phyloP scores from a whole-genome alignment of 2,113 vertebrate species.

The Caranx melampygus region DNA sequence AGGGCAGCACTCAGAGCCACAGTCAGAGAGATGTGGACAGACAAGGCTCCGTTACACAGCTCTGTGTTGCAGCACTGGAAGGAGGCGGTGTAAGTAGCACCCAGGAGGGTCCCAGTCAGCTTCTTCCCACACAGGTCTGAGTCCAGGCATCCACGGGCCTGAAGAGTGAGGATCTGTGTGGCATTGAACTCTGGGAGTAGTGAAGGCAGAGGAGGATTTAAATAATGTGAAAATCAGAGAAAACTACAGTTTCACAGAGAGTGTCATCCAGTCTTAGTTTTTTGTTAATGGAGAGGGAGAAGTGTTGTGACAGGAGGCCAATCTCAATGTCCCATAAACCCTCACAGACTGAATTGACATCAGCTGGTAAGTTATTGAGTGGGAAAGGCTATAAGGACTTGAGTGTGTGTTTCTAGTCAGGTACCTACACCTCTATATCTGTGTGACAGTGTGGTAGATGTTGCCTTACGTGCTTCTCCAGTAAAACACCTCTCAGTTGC shows the following conservation, averaged over 20 bases:
- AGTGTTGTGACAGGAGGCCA: no score
- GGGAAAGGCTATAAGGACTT: no score
- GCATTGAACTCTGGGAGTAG: conserved; percentile 61
- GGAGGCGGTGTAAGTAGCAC: conserved; percentile 21
- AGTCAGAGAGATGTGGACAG: conserved; percentile 51
- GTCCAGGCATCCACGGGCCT: conserved; percentile 63
- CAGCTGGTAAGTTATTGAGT: no score
- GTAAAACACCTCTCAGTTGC: conserved; percentile 49
- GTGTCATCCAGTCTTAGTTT: no score
- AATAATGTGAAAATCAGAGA: background rate
- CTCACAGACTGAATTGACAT: no score
- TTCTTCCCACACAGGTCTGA: conserved; percentile 50
- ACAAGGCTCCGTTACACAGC: conserved; percentile 62
- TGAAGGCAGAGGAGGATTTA: background rate
- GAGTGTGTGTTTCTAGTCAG: no score
- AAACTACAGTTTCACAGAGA: no score
- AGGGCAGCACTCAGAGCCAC: conserved; percentile 40
- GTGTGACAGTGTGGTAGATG: background rate
- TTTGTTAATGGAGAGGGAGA: no score
- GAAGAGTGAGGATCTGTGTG: background rate
- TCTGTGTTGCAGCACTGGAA: conserved; percentile 58
- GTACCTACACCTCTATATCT: no score
- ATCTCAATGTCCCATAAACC: no score
- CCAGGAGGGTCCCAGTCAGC: conserved; percentile 12
- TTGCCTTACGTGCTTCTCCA: conserved; percentile 61